Base-by-base conservation (phyloP, 1,140 invertebrate species). In the Cherax quadricarinatus region DNA sequence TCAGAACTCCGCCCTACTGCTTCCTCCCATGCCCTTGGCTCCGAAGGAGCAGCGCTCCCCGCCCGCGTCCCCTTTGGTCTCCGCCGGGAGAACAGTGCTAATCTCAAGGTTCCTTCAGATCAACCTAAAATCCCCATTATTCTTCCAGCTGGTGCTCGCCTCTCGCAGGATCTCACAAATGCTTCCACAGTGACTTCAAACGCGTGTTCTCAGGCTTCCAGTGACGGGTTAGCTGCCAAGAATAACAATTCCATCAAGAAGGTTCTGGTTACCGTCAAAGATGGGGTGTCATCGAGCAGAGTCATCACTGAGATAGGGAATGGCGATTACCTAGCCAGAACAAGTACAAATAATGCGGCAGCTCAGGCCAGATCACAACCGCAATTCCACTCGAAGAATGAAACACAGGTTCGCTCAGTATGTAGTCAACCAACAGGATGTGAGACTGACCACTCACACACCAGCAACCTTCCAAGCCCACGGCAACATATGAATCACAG, bases 41-140 rank as follows among this genome's bases (percentile, higher is more conserved):
- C 88, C 12, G 88, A 89, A 3, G 88, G 83, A 66, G 80, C 80
- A 14, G 88, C 88, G 4, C 60, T 89, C 14, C 88, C 49, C 79
- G 88, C 4, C 60, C 49, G 49, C 80, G 14, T n/a, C 75, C 49
- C 24, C 86, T 41, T 16, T 16, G 24, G 18, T 5, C 3, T 9
- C 3, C 4, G 7, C 51, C 12, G n/a, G 24, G 86, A 53, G 16
- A 4, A 18, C 16, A 14, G 6, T 18, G 24, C 24, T 30, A 9
- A 9, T 75, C 48, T 16, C 24, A 41, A 16, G 21, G 70, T 18
- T n/a, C 6, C 30, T 21, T 30, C n/a, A 12, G 7, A n/a, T 7
- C 12, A 6, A 21, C 51, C 53, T 16, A 83, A 24, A 2, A 83
- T 49, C 21, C 9, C 57, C 6, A 83, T 83, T 24, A 5, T 21